Evolutionary conservation across 1,140 invertebrate species (phyloP), one percentile per base, ranked within the genome.

Genomic region (Meteorus sp.): DNA sequence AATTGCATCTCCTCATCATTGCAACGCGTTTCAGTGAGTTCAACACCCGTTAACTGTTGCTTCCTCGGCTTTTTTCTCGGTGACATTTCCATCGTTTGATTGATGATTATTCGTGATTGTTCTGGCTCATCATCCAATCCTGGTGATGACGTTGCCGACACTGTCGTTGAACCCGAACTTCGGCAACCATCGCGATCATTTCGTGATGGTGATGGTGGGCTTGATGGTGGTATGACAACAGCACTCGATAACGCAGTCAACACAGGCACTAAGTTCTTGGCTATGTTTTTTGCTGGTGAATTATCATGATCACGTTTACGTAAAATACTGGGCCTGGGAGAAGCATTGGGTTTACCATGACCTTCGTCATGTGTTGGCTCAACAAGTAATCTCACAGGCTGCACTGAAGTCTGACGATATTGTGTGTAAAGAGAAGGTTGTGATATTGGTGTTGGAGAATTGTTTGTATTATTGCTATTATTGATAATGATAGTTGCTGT

Each of bases 71-170:
- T 85, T 63, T 85, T 85, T 3, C 83, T 67, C 0, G 81, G 79
- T 9, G 78, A 81, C 79, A 82, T 81, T 66, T 83, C 81, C 7
- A 78, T 64, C 9, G 65, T 68, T 11, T 71, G 56, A 64, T 76
- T 74, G 50, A 77, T 73, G 45, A 71, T 68, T 20, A 75, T 74
- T 47, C 78, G 71, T 3, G 77, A 69, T 62, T 77, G 68, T 52
- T 85, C 83, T 37, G 84, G 82, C 41, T 83, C 82, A 60, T 90
- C 89, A 31, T 87, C 86, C 22, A 86, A 78, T 3, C 83, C 87
- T 1, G 88, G 88, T 29, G 88, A 89, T 0, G 88, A 89, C n/a
- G 88, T 89, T 0, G 89, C 89, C 1, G 88, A 90, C 1, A 90
- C 85, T 0, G 89, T 91, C 0, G 89, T 89, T 0, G 88, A 90